Base-by-base conservation (phyloP, 2,888 invertebrate genomes). In the Sycophila texana region DNA sequence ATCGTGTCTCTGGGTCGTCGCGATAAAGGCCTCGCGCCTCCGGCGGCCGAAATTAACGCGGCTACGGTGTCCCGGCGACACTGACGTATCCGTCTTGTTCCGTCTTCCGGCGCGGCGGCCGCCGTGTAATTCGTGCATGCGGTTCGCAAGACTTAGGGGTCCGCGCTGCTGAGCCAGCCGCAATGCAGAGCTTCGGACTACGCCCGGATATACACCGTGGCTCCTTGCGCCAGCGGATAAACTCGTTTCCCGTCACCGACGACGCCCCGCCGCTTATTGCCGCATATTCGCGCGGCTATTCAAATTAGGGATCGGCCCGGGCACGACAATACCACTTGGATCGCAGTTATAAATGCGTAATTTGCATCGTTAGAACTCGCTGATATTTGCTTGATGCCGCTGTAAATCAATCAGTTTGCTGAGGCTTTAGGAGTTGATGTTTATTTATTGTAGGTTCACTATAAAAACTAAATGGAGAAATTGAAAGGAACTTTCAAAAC, bases 21-120 rank as follows among this genome's bases (percentile, higher is more conserved):
- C 47, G 65, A n/a, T 55, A 14, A 13, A 22, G 30, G 30, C 4
- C 4, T 1, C 4, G 39, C 16, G 63, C 20, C 16, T 14, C 20
- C 3, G 51, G 55, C 16, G 53, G 30, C 39, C 30, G 53, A 51
- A 68, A 74, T 68, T 68, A 74, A 72, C 67, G 68, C 49, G 63
- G 53, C 68, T 53, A 39, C 86, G 84, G 84, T 85, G 39, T 22
- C n/a, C 22, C 51, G 10, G 83, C 85, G 88, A 88, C 88, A 88
- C 87, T 86, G 85, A 86, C 86, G 87, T 88, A 89, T 89, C 87
- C 86, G 86, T 88, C 88, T 87, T 88, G 84, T 83, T 83, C 84
- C 82, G 80, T 78, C 83, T 80, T 83, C 84, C 85, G 84, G 84
- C 83, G 84, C 81, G 80, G 82, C 80, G 20, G 22, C 60, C 82